These are phyloP conservation scores for Drusus annulatus DNA, from an alignment of 1,140 invertebrate genomes.

Conservation along the genomic window DNA sequence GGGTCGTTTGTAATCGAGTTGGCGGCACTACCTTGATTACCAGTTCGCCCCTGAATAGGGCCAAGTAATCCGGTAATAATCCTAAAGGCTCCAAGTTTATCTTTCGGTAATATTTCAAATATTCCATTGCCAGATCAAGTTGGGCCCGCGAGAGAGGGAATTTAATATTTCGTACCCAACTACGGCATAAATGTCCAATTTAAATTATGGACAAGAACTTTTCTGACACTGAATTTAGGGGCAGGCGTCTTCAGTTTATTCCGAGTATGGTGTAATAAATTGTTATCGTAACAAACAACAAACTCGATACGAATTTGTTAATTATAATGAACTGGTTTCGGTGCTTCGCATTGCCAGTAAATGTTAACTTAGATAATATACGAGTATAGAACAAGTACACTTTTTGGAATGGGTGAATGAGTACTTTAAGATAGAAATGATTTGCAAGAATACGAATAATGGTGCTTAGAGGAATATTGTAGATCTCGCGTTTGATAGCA, in stretches of 20 bases:
- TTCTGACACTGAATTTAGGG: conserved; percentile 14
- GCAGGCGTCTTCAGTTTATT: conserved; percentile 12
- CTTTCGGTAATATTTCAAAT: conserved; percentile 37
- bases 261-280: neutral
- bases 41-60: neutral
- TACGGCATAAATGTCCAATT: conserved; percentile 33
- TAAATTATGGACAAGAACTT: conserved; percentile 39
- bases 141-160: neutral
- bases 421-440: too few relatives aligned
- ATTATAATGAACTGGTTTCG: conserved; percentile 1
- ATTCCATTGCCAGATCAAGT: conserved; percentile 28
- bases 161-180: conserved; percentile 34
- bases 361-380: too few relatives aligned
- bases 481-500: too few relatives aligned
- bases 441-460: too few relatives aligned
- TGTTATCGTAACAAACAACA: neutral
- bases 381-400: too few relatives aligned
- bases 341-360: too few relatives aligned
- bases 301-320: conserved; percentile 1
- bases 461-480: too few relatives aligned
- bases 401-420: too few relatives aligned
- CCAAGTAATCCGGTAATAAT: conserved; percentile 26
- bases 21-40: too few relatives aligned
- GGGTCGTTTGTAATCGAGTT: too few relatives aligned
- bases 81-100: conserved; percentile 7